phyloP scores from a whole-genome alignment of 1,140 invertebrate genomes.

The Mamestra configurata region DNA sequence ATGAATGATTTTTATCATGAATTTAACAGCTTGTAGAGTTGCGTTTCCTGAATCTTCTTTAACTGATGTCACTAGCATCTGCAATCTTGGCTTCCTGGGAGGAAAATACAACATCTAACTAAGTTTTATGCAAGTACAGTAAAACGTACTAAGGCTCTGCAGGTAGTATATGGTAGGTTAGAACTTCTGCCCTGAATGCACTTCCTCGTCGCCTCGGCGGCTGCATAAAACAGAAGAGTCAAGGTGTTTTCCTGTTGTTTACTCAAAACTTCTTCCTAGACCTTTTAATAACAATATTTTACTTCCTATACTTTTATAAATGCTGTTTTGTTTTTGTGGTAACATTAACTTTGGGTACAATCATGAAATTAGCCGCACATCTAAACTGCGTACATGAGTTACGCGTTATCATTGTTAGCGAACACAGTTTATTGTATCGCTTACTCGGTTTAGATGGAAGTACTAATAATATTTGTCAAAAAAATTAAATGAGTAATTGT shows the following conservation, averaged over 20 bases:
- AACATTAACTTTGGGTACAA: too few relatives aligned
- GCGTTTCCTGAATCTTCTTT: too few relatives aligned
- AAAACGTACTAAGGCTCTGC: background rate
- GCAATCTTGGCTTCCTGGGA: background rate
- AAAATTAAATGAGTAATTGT: too few relatives aligned
- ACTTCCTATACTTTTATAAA: background rate
- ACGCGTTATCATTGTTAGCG: too few relatives aligned
- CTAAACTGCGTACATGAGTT: too few relatives aligned
- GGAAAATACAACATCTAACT: background rate
- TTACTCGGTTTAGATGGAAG: too few relatives aligned
- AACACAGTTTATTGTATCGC: too few relatives aligned
- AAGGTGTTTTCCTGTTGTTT: slow-evolving; percentile 48
- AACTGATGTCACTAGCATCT: too few relatives aligned
- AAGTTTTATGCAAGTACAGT: background rate
- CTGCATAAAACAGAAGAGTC: slow-evolving; percentile 44
- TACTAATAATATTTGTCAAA: too few relatives aligned
- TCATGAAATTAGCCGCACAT: background rate
- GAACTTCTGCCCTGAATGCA: slow-evolving; percentile 9
- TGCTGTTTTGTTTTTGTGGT: background rate
- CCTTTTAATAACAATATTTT: background rate
- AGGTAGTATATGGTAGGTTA: background rate
- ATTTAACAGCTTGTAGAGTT: too few relatives aligned
- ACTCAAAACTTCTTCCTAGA: slow-evolving; percentile 24
- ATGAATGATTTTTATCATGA: too few relatives aligned
- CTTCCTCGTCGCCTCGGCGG: slow-evolving; percentile 37